Conservation (phyloP, 2,113 vertebrate genomes). For the Pteruthius melanotis region DNA sequence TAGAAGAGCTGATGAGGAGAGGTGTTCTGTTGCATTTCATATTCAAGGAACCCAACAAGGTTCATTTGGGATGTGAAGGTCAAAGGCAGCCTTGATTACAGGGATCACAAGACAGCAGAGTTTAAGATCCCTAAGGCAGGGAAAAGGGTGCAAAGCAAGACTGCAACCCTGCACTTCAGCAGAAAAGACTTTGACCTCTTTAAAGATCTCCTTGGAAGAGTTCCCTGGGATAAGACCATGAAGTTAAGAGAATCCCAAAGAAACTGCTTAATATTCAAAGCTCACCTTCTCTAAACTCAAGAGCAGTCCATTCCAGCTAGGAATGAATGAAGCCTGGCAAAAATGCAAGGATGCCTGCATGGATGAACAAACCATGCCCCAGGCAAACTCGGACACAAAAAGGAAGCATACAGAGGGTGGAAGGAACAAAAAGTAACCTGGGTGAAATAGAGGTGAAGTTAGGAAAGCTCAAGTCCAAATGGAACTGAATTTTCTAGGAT, state of each 20-base stretch:
- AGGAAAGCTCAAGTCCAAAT: not conserved
- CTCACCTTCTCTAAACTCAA: not conserved
- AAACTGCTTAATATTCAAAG: not conserved
- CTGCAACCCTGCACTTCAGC: not conserved
- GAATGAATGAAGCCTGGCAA: not conserved
- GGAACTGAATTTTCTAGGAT: not conserved
- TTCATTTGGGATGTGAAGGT: not conserved
- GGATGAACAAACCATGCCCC: not conserved
- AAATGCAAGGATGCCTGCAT: not conserved
- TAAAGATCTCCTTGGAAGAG: not conserved
- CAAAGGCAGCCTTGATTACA: not conserved
- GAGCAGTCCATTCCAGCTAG: not conserved
- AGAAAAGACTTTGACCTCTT: not conserved
- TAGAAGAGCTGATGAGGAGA: not conserved
- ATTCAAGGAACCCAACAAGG: too few relatives aligned
- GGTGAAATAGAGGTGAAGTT: not conserved
- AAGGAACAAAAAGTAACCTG: not conserved
- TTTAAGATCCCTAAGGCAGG: not conserved
- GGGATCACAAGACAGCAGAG: not conserved
- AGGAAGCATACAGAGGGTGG: not conserved
- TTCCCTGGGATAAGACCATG: not conserved
- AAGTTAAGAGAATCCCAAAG: not conserved
- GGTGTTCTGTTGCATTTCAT: not conserved
- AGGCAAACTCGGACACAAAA: not conserved
- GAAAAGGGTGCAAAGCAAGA: not conserved